These are phyloP conservation scores for Micromys minutus DNA, from an alignment of 2,113 vertebrate species.

Conservation along the genomic window DNA sequence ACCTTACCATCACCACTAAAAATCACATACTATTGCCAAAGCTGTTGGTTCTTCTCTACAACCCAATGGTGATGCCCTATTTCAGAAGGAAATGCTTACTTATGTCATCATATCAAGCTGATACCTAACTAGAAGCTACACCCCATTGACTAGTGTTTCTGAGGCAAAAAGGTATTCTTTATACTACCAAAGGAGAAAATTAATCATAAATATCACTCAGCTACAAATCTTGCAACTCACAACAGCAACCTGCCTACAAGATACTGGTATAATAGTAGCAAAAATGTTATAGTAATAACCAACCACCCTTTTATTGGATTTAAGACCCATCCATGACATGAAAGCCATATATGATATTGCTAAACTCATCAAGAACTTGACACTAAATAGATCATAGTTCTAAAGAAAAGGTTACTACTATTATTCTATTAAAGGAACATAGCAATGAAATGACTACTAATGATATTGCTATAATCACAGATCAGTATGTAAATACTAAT, in stretches of 20 bases:
- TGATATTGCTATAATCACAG: background rate
- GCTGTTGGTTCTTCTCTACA: background rate
- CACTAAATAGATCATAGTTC: background rate
- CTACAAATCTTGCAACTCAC: background rate
- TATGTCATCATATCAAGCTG: background rate
- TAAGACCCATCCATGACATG: background rate
- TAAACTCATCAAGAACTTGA: background rate
- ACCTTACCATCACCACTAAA: background rate
- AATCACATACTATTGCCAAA: background rate
- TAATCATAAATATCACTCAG: background rate
- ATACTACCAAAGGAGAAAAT: background rate
- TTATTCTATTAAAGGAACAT: background rate
- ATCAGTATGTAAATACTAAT: background rate
- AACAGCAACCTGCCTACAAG: background rate
- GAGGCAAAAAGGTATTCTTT: background rate
- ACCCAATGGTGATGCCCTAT: background rate
- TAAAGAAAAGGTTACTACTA: background rate
- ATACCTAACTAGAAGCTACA: background rate
- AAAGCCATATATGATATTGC: background rate
- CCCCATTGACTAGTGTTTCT: background rate
- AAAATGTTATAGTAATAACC: background rate
- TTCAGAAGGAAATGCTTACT: background rate
- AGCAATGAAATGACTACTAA: background rate
- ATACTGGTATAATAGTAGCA: background rate
- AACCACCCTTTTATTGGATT: background rate